These are phyloP conservation scores for Notodonta dromedarius DNA, from an alignment of 2,888 invertebrate species.

Conservation along the genomic window DNA sequence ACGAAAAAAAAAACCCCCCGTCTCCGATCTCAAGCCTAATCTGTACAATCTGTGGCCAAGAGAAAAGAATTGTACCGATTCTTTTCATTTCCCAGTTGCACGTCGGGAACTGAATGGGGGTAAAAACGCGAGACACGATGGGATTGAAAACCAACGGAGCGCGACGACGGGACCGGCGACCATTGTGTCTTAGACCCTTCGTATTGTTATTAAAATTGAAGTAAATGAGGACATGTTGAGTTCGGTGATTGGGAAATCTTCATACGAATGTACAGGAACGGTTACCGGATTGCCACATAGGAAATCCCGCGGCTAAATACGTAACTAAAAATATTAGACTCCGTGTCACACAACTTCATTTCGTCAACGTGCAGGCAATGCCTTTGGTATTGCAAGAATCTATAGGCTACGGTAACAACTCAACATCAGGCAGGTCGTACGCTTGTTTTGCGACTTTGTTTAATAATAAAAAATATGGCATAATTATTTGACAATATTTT, in stretches of 20 bases:
- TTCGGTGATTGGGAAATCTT: not conserved
- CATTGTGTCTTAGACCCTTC: conserved; percentile 47
- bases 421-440: too few relatives aligned
- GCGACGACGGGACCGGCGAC: conserved; percentile 55
- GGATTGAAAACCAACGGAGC: conserved; percentile 67
- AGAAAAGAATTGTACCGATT: conserved; percentile 54
- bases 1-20: conserved; percentile 8
- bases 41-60: conserved; percentile 6
- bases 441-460: too few relatives aligned
- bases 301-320: too few relatives aligned
- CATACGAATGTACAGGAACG: too few relatives aligned
- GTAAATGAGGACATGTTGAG: conserved; percentile 10
- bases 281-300: too few relatives aligned
- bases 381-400: too few relatives aligned
- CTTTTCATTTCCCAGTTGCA: conserved; percentile 63
- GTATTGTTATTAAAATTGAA: conserved; percentile 55
- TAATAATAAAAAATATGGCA: too few relatives aligned
- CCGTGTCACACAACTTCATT: too few relatives aligned
- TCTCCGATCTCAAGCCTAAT: conserved; percentile 26
- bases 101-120: conserved; percentile 47
- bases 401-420: too few relatives aligned
- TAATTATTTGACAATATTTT: too few relatives aligned
- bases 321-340: too few relatives aligned
- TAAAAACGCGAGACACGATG: conserved; percentile 50
- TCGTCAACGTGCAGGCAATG: too few relatives aligned